phyloP scores from a whole-genome alignment of 2,888 invertebrate genomes.

The Microplitis manilae region DNA sequence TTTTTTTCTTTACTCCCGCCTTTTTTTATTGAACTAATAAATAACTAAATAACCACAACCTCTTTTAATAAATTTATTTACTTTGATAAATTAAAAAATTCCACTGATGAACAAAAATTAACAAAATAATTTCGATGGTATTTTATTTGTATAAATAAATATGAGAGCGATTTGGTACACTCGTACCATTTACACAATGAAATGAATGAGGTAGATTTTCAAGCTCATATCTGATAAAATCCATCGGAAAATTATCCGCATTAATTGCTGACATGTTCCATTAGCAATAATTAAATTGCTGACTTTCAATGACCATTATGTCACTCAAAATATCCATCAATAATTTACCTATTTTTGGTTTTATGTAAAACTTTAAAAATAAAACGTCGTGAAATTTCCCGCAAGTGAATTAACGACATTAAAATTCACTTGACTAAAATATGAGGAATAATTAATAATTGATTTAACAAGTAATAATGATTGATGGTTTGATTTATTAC shows the following conservation, averaged over 20 bases:
- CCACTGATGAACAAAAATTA: background rate
- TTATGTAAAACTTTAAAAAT: background rate
- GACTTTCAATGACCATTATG: constrained; percentile 32
- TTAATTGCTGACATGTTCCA: constrained; percentile 31
- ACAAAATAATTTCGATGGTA: background rate
- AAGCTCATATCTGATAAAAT: constrained; percentile 29
- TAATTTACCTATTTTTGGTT: constrained; percentile 16
- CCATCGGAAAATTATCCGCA: constrained; percentile 36
- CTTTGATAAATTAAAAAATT: background rate
- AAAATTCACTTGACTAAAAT: background rate
- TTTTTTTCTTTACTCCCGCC: background rate
- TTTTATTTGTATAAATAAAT: background rate
- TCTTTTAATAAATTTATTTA: background rate
- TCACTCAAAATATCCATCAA: constrained; percentile 34
- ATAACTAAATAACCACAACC: background rate
- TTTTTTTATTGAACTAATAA: background rate
- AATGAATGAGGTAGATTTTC: constrained; percentile 14
- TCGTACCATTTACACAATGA: background rate
- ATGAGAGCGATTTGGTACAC: background rate
- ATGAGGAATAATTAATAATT: background rate
- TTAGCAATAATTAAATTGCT: constrained; percentile 39
- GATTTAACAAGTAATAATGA: background rate
- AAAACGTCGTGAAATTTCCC: background rate
- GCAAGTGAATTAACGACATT: background rate
- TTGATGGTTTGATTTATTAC: background rate